phyloP scores from a whole-genome alignment of 2,888 invertebrate species.

The Dendrolimus pini region DNA sequence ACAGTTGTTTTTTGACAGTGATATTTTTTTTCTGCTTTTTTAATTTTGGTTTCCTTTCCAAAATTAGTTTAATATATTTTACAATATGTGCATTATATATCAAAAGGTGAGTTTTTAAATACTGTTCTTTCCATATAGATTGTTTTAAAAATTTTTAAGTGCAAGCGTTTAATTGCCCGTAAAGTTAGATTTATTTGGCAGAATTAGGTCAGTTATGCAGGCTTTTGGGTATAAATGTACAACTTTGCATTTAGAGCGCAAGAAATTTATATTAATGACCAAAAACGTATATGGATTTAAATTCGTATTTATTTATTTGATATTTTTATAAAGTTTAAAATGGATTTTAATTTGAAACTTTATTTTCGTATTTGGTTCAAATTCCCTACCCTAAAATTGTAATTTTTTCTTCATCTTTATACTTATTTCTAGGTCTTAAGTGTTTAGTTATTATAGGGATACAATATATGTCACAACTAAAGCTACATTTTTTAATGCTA shows the following conservation, averaged over 20 bases:
- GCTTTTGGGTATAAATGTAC: constrained; percentile 36
- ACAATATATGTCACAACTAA: too few species aligned
- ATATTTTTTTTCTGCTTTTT: neutral
- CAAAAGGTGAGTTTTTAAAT: neutral
- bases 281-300: neutral
- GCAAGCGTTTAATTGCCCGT: constrained; percentile 27
- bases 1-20: constrained; percentile 26
- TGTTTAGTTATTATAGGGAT: too few species aligned
- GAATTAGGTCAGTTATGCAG: constrained; percentile 43
- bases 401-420: too few species aligned
- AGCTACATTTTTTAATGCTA: too few species aligned
- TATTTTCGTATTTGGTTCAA: too few species aligned
- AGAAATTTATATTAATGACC: constrained; percentile 47
- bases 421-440: too few species aligned
- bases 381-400: too few species aligned
- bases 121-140: neutral
- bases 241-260: constrained; percentile 30
- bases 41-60: neutral
- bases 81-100: neutral
- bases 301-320: neutral
- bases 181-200: constrained; percentile 44
- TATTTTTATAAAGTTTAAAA: neutral
- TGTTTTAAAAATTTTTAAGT: constrained; percentile 19
- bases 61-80: neutral
- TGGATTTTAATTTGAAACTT: too few species aligned